Conservation (phyloP, 1,140 invertebrate genomes). For the Aphelenchoides besseyi region DNA sequence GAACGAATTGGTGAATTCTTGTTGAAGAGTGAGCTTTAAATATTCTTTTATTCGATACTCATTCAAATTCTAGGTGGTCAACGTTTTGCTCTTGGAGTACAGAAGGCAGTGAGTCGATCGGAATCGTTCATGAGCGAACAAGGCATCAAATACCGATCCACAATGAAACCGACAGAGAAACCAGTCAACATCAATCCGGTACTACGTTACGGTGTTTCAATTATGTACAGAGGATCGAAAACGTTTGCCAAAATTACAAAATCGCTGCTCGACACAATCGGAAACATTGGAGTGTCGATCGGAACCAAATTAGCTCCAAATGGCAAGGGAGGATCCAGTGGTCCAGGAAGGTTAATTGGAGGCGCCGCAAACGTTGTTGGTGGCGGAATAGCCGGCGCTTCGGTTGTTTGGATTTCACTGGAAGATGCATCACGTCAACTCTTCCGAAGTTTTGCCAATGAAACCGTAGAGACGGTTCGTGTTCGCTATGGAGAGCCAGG, state of each 20-base stretch:
- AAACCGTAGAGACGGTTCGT: conserved; percentile 48
- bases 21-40: conserved; percentile 4
- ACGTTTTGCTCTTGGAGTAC: conserved; percentile 26
- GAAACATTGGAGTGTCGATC: conserved; percentile 40
- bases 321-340: conserved; percentile 31
- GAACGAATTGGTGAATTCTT: conserved; percentile 21
- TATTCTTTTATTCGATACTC: background rate
- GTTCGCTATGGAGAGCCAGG: conserved; percentile 37
- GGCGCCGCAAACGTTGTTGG: conserved; percentile 30
- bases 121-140: conserved; percentile 30
- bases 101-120: conserved; percentile 26
- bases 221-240: conserved; percentile 41
- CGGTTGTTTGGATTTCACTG: conserved; percentile 41
- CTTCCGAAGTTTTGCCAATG: conserved; percentile 38
- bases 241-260: conserved; percentile 42
- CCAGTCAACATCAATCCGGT: conserved; percentile 52
- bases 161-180: conserved; percentile 21
- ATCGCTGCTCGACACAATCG: conserved; percentile 43
- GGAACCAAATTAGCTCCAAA: conserved; percentile 31
- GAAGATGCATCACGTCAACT: conserved; percentile 41
- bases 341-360: conserved; percentile 28
- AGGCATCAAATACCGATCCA: conserved; percentile 33
- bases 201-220: conserved; percentile 36
- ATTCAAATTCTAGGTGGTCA: conserved; percentile 36
- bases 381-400: conserved; percentile 41